Percentiles rank a stretch among this genome's conserved stretches.
Evolutionary conservation across 2,888 invertebrate genomes (phyloP).

Genomic region (Chalcis sispes): DNA sequence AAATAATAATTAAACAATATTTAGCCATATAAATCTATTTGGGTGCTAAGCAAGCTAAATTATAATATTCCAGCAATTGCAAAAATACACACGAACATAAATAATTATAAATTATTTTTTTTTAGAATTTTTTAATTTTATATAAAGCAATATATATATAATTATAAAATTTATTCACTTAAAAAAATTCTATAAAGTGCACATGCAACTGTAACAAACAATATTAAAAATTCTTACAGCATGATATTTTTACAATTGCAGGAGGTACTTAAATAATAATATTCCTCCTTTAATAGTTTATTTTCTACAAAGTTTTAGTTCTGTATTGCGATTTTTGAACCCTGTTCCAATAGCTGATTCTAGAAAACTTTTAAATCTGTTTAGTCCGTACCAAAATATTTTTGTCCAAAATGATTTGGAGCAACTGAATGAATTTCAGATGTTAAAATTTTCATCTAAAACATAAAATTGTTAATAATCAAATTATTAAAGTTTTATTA

Average conservation of each 20-base stretch:
- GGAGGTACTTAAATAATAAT: background rate
- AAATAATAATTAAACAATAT: constrained; percentile 13
- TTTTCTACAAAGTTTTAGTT: constrained; percentile 54
- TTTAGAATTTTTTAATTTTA: background rate
- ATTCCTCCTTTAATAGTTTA: constrained; percentile 53
- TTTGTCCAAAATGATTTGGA: constrained; percentile 98
- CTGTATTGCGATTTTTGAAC: constrained; percentile 33
- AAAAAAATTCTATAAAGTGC: constrained; percentile 25
- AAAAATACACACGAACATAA: constrained; percentile 30
- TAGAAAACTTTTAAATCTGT: constrained; percentile 58
- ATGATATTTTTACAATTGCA: constrained; percentile 49
- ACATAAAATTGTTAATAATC: constrained; percentile 52
- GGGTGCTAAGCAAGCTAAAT: background rate
- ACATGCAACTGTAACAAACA: constrained; percentile 18
- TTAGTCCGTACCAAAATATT: constrained; percentile 98
- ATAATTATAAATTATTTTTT: constrained; percentile 6
- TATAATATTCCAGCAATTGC: constrained; percentile 37
- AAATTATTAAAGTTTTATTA: constrained; percentile 15
- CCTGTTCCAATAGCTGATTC: constrained; percentile 48
- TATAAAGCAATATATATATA: constrained; percentile 13
- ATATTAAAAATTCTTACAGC: background rate
- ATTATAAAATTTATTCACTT: background rate
- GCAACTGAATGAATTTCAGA: constrained; percentile 96
- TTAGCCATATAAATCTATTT: constrained; percentile 2
- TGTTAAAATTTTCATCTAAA: constrained; percentile 93